Evolutionary conservation across 2,888 invertebrate species (phyloP), one percentile per base, ranked within the genome.

Genomic region (Frankliniella fusca): DNA sequence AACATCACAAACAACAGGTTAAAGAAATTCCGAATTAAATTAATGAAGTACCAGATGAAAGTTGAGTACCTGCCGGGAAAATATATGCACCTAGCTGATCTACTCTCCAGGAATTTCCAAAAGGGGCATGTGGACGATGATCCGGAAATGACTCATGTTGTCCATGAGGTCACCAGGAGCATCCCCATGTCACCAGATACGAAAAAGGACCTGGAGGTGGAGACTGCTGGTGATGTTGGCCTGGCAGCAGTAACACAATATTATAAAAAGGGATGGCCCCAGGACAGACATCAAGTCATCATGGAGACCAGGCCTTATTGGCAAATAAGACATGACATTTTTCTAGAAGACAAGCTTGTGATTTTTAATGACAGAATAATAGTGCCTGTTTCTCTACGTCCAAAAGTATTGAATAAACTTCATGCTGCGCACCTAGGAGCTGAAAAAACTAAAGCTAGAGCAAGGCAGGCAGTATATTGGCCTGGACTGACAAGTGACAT

Each of bases 371-470:
- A 81, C 65, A 61, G 65, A 65, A 18, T 84, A 15, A 27, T 84
- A 27, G 80, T 84, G 18, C 84, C 83, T 49, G 65, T 50, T n/a
- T 49, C 28, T 20, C 38, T 84, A 38, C 81, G 81, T 48, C 38
- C 76, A 20, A 70, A 82, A 54, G 84, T 84, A 82, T 80, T 84
- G 80, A 81, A 81, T 61, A 18, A 79, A 65, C 80, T 84, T 28
- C 83, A 84, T 83, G 82, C 83, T 80, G 80, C 82, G 79, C 84
- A 84, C 80, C 82, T 83, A 81, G 84, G 83, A n/a, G 79, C 82
- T 20, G 23, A 61, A 7, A 82, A 83, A 80, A 81, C 81, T 49
- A 81, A 84, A 54, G 81, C 54, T 18, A 81, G 80, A 38, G 82
- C 83, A 18, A 84, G 80, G 61, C 61, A 84, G 80, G 48, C 82